These are phyloP conservation scores for Hirtodrosophila histrioides DNA, from an alignment of 2,888 invertebrate genomes.

Conservation along the genomic window DNA sequence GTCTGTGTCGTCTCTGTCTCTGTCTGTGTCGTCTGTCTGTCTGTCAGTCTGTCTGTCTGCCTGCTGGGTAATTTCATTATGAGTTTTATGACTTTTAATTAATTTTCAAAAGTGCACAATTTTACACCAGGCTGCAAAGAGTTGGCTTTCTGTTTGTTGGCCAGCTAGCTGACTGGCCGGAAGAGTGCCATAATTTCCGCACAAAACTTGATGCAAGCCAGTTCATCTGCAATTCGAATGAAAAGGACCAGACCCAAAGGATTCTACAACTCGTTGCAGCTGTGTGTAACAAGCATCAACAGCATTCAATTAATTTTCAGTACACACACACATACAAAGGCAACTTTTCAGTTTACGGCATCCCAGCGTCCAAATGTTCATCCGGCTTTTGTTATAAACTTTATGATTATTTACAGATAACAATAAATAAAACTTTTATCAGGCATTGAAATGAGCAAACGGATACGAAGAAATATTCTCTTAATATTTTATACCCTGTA, in stretches of 20 bases:
- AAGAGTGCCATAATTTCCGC: conserved; percentile 73
- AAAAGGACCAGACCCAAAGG: conserved; percentile 11
- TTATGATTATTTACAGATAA: conserved; percentile 54
- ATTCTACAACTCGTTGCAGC: conserved; percentile 14
- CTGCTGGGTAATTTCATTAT: conserved; percentile 68
- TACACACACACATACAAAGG: conserved; percentile 20
- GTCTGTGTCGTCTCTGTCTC: neutral
- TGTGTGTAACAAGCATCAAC: conserved; percentile 56
- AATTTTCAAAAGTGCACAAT: conserved; percentile 74
- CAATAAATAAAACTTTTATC: conserved; percentile 15
- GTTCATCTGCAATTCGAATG: conserved; percentile 71
- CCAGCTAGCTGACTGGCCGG: conserved; percentile 38
- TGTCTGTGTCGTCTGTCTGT: conserved; percentile 11
- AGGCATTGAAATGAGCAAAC: conserved; percentile 5
- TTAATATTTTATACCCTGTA: neutral
- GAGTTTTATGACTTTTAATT: conserved; percentile 78
- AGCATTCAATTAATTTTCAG: conserved; percentile 72
- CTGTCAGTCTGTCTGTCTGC: conserved; percentile 25
- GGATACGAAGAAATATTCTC: conserved; percentile 1
- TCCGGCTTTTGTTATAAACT: conserved; percentile 50
- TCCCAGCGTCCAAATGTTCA: conserved; percentile 46
- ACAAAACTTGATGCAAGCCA: conserved; percentile 65
- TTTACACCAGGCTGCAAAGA: conserved; percentile 52
- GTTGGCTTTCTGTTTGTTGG: conserved; percentile 22
- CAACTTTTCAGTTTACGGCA: conserved; percentile 34